phyloP scores from a whole-genome alignment of 1,140 invertebrate genomes.

The Sitobion miscanthi region DNA sequence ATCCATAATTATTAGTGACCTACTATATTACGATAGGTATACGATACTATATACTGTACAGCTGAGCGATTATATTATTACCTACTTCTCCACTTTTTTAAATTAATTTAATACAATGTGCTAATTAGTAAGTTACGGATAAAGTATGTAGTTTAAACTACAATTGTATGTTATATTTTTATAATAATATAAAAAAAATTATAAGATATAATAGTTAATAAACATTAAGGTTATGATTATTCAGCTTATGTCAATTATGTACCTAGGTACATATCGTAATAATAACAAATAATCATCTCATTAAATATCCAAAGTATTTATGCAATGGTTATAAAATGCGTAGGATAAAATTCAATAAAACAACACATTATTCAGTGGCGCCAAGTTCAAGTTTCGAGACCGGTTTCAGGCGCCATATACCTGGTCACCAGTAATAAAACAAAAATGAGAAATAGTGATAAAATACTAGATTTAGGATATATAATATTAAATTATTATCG shows the following conservation, averaged over 20 bases:
- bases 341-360: conserved; percentile 48
- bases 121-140: not conserved
- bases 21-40: no score
- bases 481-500: conserved; percentile 8
- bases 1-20: no score
- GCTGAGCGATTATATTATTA: no score
- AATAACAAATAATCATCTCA: not conserved
- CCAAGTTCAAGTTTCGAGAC: conserved; percentile 54
- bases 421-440: not conserved
- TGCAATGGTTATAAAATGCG: not conserved
- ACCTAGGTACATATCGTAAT: not conserved
- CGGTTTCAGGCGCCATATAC: conserved; percentile 53
- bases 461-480: conserved; percentile 30
- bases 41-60: no score
- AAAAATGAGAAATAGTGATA: conserved; percentile 38
- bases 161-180: no score
- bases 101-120: not conserved
- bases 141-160: not conserved
- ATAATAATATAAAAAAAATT: no score
- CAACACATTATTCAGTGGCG: conserved; percentile 52
- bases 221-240: not conserved
- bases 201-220: not conserved
- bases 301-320: not conserved
- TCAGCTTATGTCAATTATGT: not conserved
- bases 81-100: not conserved